A percentile compares a stretch with the other conserved stretches of the same genome.
These are phyloP conservation scores for Hylia prasina DNA, from an alignment of 2,113 vertebrate genomes.

Conservation along the genomic window DNA sequence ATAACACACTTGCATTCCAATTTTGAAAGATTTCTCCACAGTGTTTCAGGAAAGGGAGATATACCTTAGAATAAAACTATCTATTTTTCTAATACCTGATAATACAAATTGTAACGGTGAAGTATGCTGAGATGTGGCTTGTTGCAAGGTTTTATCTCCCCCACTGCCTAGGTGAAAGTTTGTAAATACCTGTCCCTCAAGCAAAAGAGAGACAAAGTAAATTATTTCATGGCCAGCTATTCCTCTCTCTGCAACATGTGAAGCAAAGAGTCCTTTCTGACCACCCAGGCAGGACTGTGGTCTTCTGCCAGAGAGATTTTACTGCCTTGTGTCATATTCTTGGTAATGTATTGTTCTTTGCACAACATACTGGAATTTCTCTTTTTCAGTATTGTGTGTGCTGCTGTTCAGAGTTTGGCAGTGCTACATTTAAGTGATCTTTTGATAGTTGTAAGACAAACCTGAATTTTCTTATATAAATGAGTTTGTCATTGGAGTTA, in stretches of 20 bases:
- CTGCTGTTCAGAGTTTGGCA: not conserved
- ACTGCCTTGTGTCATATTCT: accelerated
- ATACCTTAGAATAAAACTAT: not conserved
- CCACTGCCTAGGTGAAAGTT: not conserved
- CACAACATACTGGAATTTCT: not conserved
- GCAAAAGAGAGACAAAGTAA: not conserved
- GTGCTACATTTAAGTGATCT: not conserved
- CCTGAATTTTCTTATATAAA: not conserved
- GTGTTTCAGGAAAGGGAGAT: not conserved
- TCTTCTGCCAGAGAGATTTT: not conserved
- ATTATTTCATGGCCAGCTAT: not conserved
- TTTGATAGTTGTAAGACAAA: not conserved
- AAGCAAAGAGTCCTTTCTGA: not conserved
- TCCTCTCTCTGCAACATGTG: accelerated
- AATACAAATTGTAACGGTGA: not conserved
- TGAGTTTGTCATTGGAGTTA: not conserved
- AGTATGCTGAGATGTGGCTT: not conserved
- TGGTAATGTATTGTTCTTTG: not conserved
- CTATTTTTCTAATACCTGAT: not conserved
- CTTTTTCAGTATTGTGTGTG: not conserved
- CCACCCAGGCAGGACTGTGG: not conserved
- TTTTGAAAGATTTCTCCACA: not conserved
- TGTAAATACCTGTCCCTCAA: not conserved
- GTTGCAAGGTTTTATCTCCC: not conserved
- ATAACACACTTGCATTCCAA: not conserved